Base-by-base conservation (phyloP, 1,140 invertebrate species). In the Drosophila ercepeae region DNA sequence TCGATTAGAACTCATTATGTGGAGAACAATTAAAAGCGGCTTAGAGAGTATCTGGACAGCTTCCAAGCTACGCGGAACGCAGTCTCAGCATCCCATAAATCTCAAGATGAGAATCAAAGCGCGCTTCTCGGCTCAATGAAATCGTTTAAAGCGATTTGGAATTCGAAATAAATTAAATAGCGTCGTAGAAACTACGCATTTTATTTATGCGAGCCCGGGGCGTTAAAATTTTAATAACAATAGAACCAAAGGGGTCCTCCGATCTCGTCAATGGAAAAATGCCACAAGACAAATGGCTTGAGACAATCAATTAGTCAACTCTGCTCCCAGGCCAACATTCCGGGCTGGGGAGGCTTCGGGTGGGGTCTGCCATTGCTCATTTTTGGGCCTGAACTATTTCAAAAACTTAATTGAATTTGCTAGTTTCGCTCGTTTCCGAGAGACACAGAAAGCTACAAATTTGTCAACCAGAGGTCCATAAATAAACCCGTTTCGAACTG, bases 381-480 rank as follows among this genome's bases (percentile, higher is more conserved):
- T 70, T 78, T 60, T 78, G 63, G 58, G 54, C 59, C 42, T 61
- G 49, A 83, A 78, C 78, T 83, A 72, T 72, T 79, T 86, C 14
- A 44, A 57, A 84, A 72, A 81, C 60, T 74, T 84, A 84, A 84
- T 81, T 86, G 76, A 84, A 81, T 84, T 84, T 86, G 76, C 71
- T 73, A 81, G 72, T 79, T 75, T 73, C 27, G n/a, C 48, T 46
- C 32, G 64, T 69, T 69, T 58, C 18, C 29, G 59, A 61, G 19
- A 19, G 11, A 27, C 23, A 14, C 21, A 16, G 36, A 53, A 60
- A 78, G 48, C 77, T 34, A 52, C 72, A 81, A 82, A 82, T 77
- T 77, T 86, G 79, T 84, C 79, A 86, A 81, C 67, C 71, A 52
- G 58, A 44, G 52, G 51, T 42, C 53, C 82, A 81, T 77, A 74